A percentile compares a stretch with the other conserved stretches of the same genome.
Evolutionary conservation across 1,140 invertebrate species (phyloP).

Genomic region (Centruroides sculpturatus): DNA sequence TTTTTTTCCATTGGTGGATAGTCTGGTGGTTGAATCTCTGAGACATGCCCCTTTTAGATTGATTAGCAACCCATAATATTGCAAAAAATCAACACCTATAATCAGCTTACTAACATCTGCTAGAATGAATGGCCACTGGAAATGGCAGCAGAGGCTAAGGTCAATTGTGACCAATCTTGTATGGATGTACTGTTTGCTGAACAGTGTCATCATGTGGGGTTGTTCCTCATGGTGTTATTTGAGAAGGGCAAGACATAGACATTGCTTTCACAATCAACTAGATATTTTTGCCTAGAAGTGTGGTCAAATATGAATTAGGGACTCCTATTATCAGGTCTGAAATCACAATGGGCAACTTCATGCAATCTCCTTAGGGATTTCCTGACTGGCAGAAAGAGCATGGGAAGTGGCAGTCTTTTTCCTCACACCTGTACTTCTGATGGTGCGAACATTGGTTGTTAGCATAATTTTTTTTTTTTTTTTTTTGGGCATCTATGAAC

Average conservation of each 20-base stretch:
- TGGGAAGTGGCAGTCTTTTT: too few species aligned
- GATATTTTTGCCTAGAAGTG: not conserved
- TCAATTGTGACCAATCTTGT: not conserved
- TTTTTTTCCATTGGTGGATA: not conserved
- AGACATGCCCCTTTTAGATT: not conserved
- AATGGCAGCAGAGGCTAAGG: not conserved
- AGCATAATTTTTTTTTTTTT: too few species aligned
- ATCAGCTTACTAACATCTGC: conserved; percentile 8
- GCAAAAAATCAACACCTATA: conserved; percentile 15
- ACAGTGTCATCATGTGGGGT: not conserved
- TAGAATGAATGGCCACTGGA: conserved; percentile 7
- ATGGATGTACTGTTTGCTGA: conserved; percentile 10
- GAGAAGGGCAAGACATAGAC: not conserved
- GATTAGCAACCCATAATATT: not conserved
- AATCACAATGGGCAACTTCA: not conserved
- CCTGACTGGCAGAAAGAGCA: not conserved
- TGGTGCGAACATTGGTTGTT: too few species aligned
- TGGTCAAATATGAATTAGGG: not conserved
- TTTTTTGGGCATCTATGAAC: too few species aligned
- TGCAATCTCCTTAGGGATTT: not conserved
- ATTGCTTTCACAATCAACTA: not conserved
- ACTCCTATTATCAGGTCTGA: not conserved
- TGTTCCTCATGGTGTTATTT: too few species aligned
- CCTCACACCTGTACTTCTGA: too few species aligned
- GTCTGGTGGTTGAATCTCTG: not conserved